phyloP scores from a whole-genome alignment of 2,888 invertebrate species.

The Apamea monoglypha region DNA sequence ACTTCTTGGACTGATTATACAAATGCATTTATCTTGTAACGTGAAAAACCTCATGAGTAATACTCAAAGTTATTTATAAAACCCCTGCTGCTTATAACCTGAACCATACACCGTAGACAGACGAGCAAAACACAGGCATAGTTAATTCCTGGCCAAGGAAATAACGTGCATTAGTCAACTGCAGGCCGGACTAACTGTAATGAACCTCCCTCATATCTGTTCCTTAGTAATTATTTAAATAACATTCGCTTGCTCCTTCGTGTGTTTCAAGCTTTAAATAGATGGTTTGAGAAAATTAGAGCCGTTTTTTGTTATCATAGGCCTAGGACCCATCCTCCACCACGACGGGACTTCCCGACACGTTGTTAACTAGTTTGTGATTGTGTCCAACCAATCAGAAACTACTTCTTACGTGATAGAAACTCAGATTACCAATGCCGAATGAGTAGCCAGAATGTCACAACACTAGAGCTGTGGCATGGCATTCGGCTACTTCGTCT shows the following conservation, averaged over 20 bases:
- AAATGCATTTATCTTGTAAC: not conserved
- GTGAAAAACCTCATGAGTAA: not conserved
- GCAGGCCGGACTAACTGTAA: constrained; percentile 73
- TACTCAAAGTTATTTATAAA: not conserved
- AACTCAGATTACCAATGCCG: too few species aligned
- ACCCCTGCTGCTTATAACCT: constrained; percentile 51
- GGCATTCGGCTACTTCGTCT: too few species aligned
- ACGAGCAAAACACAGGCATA: constrained; percentile 81
- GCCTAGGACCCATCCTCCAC: too few species aligned
- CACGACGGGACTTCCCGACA: too few species aligned
- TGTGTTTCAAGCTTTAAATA: not conserved
- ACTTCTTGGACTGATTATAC: not conserved
- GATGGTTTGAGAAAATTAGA: constrained; percentile 2
- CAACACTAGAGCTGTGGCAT: too few species aligned
- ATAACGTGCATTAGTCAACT: constrained; percentile 87
- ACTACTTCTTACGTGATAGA: too few species aligned
- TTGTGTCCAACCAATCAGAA: too few species aligned
- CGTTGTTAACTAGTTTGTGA: too few species aligned
- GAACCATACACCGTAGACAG: constrained; percentile 67
- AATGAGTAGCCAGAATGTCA: too few species aligned
- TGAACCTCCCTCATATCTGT: constrained; percentile 75
- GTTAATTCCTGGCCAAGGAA: constrained; percentile 84
- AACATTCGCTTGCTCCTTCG: constrained; percentile 39
- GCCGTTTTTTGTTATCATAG: not conserved
- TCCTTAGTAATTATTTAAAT: constrained; percentile 67